These are phyloP conservation scores for Andinoacara biseriatus DNA, from an alignment of 2,113 vertebrate genomes.

Conservation along the genomic window DNA sequence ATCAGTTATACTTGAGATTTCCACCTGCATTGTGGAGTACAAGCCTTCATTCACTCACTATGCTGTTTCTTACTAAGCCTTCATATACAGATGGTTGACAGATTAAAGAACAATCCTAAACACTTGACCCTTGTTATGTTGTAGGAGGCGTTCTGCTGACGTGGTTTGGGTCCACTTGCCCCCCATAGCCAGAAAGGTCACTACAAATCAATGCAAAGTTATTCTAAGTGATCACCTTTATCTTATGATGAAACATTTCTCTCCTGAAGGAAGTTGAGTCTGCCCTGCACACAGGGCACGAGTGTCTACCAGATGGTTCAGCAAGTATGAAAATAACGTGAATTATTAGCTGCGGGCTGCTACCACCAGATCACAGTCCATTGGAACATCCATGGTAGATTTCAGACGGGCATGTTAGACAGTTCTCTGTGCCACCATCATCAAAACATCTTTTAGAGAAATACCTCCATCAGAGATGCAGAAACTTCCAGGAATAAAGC, in stretches of 20 bases:
- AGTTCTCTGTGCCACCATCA: background rate
- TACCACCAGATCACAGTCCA: background rate
- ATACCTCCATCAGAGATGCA: background rate
- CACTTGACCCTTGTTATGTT: background rate
- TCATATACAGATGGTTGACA: background rate
- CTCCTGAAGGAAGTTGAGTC: background rate
- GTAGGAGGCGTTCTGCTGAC: background rate
- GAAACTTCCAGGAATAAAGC: background rate
- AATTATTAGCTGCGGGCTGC: background rate
- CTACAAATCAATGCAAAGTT: conserved; percentile 4
- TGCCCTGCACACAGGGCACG: background rate
- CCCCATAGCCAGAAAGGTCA: background rate
- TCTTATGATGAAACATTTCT: background rate
- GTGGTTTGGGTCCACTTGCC: background rate
- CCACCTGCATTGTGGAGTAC: conserved; percentile 21
- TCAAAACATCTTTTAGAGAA: background rate
- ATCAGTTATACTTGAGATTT: conserved; percentile 62
- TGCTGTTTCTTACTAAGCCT: background rate
- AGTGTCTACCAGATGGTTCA: background rate
- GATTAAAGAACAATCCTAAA: conserved; percentile 6
- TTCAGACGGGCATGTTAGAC: background rate
- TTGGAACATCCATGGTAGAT: background rate
- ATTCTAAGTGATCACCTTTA: background rate
- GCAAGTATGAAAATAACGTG: background rate
- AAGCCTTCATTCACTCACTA: conserved; percentile 6